Evolutionary conservation across 2,888 invertebrate species (phyloP), one percentile per base, ranked within the genome.

Genomic region (Hypsopygia costalis): DNA sequence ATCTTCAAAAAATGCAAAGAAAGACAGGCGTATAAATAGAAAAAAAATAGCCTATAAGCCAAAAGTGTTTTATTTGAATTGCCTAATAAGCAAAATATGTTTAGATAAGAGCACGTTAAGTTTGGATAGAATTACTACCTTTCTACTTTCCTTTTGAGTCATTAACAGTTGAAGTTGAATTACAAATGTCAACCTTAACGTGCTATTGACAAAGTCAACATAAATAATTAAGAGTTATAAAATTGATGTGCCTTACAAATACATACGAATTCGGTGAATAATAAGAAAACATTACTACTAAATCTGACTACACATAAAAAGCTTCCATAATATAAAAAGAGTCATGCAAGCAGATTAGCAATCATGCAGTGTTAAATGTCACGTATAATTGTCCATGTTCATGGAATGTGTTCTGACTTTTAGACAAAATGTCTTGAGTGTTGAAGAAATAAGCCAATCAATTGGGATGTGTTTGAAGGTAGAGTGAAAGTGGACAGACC

Each of bases 271-370:
- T 16, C 25, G 27, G 39, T 33, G 25, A 35, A 41, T 27, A 43
- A 39, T 40, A 38, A 41, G 38, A 39, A 47, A 16, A 16, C 4
- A 16, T 16, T 11, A 22, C 28, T 38, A 45, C 36, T 3, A 16
- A 16, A 43, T 33, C 47, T 49, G 40, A 58, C 85, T 87, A 87
- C 85, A 87, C 87, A 87, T 87, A 87, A 87, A 87, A 87, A 87
- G 87, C 87, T 29, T 64, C 49, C 43, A 49, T 70, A 69, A 70
- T 69, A 72, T 75, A 69, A 57, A 68, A 76, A 73, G 55, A 64
- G 58, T 62, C 87, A 87, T 87, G 87, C 87, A 83, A 85, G 81
- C 85, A 51, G 56, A 69, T 55, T 67, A 75, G 82, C 80, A 57
- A 57, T 55, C 86, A 82, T 87, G 87, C 87, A 80, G 83, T 85